Conservation (phyloP, 2,113 vertebrate species). For the Heliornis fulica region DNA sequence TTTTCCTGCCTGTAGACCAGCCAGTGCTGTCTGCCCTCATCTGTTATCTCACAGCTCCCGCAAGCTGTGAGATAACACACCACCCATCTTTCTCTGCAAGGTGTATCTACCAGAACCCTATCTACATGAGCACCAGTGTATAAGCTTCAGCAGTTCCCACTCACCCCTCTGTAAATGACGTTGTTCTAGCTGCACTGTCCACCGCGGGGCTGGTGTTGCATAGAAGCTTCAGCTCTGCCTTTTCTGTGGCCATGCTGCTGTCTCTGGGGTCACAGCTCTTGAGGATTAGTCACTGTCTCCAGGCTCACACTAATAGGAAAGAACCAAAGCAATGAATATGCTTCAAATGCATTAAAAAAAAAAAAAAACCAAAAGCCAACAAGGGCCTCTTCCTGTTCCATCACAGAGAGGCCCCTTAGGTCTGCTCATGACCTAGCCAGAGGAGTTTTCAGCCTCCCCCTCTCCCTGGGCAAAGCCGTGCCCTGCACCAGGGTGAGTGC, state of each 20-base stretch:
- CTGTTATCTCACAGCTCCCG: neutral
- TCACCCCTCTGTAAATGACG: neutral
- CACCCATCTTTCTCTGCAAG: neutral
- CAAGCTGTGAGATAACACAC: accelerated
- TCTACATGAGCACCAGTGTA: neutral
- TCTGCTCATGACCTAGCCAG: neutral
- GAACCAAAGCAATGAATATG: neutral
- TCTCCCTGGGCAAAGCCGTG: neutral
- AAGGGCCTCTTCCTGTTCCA: neutral
- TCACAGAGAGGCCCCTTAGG: neutral
- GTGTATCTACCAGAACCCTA: neutral
- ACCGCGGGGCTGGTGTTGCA: neutral
- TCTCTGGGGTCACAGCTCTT: neutral
- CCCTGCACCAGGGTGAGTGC: neutral
- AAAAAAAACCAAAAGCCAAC: too few species aligned
- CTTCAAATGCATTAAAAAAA: neutral
- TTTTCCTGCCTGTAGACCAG: neutral
- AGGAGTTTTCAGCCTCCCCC: neutral
- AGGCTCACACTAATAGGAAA: neutral
- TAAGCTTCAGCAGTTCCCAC: neutral
- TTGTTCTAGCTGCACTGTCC: neutral
- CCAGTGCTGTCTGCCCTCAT: neutral
- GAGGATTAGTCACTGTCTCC: neutral
- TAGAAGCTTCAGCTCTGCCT: accelerated
- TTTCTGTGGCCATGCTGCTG: neutral